Base-by-base conservation (phyloP, 2,888 invertebrate genomes). In the Calameuta idolon region DNA sequence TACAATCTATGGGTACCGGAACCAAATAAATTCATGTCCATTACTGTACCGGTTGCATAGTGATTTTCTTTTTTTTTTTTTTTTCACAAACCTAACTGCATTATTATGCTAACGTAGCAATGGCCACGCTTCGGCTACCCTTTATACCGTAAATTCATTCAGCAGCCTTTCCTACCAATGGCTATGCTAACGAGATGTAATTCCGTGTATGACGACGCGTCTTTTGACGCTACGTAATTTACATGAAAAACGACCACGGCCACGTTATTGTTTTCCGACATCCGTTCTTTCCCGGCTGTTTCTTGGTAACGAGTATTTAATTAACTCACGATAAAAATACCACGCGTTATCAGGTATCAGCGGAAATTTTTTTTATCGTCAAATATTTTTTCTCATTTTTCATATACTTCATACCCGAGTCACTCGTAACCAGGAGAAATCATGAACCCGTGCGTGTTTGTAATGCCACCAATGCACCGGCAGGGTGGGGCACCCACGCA, bases 241-340 rank as follows among this genome's bases (percentile, higher is more conserved):
- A 82, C 84, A 85, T 84, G 82, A 82, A 82, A 83, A 82, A 83
- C 76, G 76, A 69, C 69, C 15, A 11, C 40, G 37, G 55, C 12
- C 40, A 33, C 69, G 75, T 74, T 82, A 83, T 82, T 80, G 82
- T 83, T 79, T 82, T 81, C 79, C 81, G 82, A 84, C 84, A 84
- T 86, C 86, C 86, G 85, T 84, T 83, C 82, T 80, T 81, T 9
- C 55, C 4, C 15, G 1, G 40, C 40, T 55, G 55, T 23, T 15
- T 23, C 15, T 23, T 23, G 55, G 55, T 9, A 55, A 55, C 23
- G 55, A 55, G 55, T 9, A 55, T 55, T 55, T 23, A 55, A 55
- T 55, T 55, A 55, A 55, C 9, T 55, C 55, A 9, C 9, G 55
- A 23, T 55, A 55, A 55, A 55, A 55, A 55, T 55, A 55, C 23